phyloP scores from a whole-genome alignment of 2,797 vertebrate genomes.

The Parauchenoglanis punctatus region DNA sequence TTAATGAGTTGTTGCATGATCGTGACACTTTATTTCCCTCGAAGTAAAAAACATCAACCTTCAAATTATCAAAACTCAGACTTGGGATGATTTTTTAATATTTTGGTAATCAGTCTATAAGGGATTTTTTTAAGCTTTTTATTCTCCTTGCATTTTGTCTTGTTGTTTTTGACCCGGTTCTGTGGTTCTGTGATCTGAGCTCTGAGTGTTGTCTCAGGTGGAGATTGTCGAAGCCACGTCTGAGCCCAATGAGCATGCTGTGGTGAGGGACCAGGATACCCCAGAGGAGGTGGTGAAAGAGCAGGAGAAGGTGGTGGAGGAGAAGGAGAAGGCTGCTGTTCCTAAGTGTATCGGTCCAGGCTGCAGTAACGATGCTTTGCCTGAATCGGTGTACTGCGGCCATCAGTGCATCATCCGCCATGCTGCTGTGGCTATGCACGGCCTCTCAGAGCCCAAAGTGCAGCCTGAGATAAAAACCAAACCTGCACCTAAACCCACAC shows the following conservation, averaged over 20 bases:
- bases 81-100: neutral
- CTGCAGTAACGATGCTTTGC: slow-evolving; percentile 83
- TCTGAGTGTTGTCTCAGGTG: slow-evolving; percentile 66
- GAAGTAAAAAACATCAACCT: neutral
- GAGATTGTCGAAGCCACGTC: slow-evolving; percentile 45
- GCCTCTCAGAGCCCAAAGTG: slow-evolving; percentile 80
- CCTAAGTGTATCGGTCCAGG: slow-evolving; percentile 88
- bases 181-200: slow-evolving; percentile 53
- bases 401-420: slow-evolving; percentile 93
- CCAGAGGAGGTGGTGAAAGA: neutral
- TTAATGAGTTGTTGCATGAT: neutral
- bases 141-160: neutral
- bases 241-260: neutral
- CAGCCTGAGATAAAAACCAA: slow-evolving; percentile 76
- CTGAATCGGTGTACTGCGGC: slow-evolving; percentile 94
- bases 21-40: neutral
- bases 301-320: neutral
- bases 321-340: slow-evolving; percentile 65
- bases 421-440: slow-evolving; percentile 89
- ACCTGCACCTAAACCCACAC: slow-evolving; percentile 64
- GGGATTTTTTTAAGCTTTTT: neutral
- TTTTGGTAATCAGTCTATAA: neutral
- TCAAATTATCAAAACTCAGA: neutral
- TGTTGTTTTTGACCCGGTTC: slow-evolving; percentile 21
- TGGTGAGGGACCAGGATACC: neutral